phyloP scores from a whole-genome alignment of 2,113 vertebrate genomes.

The Phyllostomus hastatus region DNA sequence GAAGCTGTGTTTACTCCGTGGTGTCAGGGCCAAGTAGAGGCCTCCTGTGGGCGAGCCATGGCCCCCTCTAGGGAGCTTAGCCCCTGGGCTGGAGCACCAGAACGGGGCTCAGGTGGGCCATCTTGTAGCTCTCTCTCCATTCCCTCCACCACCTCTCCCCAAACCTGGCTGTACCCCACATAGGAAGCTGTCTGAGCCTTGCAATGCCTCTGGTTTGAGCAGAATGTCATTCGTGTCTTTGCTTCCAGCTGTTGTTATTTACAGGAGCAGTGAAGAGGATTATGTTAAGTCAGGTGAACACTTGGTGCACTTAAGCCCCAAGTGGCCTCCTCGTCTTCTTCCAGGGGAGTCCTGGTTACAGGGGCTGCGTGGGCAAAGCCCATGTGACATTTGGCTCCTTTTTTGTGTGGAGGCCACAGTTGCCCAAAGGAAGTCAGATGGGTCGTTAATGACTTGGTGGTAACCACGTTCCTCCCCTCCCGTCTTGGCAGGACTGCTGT shows the following conservation, averaged over 20 bases:
- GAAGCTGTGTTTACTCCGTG: not conserved
- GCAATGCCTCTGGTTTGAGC: not conserved
- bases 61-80: not conserved
- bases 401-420: not conserved
- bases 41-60: not conserved
- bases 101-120: not conserved
- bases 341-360: not conserved
- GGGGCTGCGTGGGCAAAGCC: not conserved
- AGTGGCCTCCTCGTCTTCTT: not conserved
- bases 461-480: not conserved
- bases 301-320: not conserved
- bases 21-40: not conserved
- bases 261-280: not conserved
- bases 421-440: constrained; percentile 2
- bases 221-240: not conserved
- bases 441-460: not conserved
- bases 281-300: not conserved
- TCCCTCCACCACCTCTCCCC: not conserved
- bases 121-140: not conserved
- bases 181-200: not conserved
- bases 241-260: not conserved
- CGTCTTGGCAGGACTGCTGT: constrained; percentile 91
- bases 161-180: not conserved
- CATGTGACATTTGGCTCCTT: not conserved
- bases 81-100: not conserved